Conservation (phyloP, 2,888 invertebrate genomes). For the Brassicogethes aeneus region DNA sequence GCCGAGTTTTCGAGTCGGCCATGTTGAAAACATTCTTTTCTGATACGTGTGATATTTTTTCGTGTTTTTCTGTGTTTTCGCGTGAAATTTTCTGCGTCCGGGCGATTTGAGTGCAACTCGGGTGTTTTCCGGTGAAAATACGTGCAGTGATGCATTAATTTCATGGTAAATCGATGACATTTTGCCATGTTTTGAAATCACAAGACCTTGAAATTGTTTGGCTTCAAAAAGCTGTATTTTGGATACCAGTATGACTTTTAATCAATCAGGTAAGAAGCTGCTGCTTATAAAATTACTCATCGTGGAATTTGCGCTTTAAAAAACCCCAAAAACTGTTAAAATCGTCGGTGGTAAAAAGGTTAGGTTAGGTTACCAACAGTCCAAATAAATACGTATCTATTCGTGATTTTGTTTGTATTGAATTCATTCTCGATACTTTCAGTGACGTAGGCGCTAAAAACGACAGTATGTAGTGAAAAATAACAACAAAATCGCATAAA, state of each 20-base stretch:
- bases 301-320: background rate
- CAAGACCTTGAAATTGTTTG: slow-evolving; percentile 41
- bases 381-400: background rate
- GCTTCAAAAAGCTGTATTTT: slow-evolving; percentile 29
- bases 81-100: slow-evolving; percentile 31
- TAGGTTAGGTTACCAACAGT: slow-evolving; percentile 14
- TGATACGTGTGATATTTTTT: slow-evolving; percentile 40
- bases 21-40: slow-evolving; percentile 44
- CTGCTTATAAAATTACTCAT: background rate
- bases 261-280: slow-evolving; percentile 30
- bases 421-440: too few relatives aligned
- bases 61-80: slow-evolving; percentile 32
- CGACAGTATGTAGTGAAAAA: too few relatives aligned
- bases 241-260: slow-evolving; percentile 34
- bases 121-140: slow-evolving; percentile 20
- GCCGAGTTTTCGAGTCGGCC: slow-evolving; percentile 42
- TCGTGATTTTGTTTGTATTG: background rate
- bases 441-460: too few relatives aligned
- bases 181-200: slow-evolving; percentile 35
- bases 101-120: slow-evolving; percentile 20
- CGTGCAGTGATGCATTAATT: slow-evolving; percentile 23
- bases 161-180: slow-evolving; percentile 24
- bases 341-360: slow-evolving; percentile 9
- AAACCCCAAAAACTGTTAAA: background rate
- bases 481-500: too few relatives aligned